Evolutionary conservation across 2,797 vertebrate species (phyloP).

Genomic region (Gallirallus australis): DNA sequence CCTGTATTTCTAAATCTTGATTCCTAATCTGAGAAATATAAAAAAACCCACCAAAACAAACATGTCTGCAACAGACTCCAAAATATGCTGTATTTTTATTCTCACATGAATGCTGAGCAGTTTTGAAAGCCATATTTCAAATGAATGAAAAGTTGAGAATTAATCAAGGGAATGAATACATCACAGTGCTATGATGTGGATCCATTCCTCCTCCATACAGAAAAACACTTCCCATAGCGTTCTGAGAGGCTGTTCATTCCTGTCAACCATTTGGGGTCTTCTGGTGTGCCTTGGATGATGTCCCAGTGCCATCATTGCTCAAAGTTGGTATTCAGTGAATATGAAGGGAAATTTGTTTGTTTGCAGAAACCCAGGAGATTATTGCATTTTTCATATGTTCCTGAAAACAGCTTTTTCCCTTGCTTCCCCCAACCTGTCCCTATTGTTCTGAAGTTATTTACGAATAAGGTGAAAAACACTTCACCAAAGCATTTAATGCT

Average conservation of each 20-base stretch:
- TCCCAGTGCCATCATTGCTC: neutral
- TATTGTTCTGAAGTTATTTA: neutral
- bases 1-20: neutral
- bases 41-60: fast-evolving
- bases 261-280: neutral
- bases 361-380: neutral
- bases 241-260: neutral
- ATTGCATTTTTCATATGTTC: neutral
- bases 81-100: neutral
- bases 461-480: constrained; percentile 17
- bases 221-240: neutral
- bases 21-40: neutral
- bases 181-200: neutral
- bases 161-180: neutral
- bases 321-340: neutral
- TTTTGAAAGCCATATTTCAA: neutral
- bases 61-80: neutral
- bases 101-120: neutral
- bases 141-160: neutral
- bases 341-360: neutral
- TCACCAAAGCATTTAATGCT: neutral
- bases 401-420: neutral
- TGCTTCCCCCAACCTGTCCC: neutral
- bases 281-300: neutral
- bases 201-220: neutral